Conservation (phyloP, 1,140 invertebrate genomes). For the Parapsyche elsis region DNA sequence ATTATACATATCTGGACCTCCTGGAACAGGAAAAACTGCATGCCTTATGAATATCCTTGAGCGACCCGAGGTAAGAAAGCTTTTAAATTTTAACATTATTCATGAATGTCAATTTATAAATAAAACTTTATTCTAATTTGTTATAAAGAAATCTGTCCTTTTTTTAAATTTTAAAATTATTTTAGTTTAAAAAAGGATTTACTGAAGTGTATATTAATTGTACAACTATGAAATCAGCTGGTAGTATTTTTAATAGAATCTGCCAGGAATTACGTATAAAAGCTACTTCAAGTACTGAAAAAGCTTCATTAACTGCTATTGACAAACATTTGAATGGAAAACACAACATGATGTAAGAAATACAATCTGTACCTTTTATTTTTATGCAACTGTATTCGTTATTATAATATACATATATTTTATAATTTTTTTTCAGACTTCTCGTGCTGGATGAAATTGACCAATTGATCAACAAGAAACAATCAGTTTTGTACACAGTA, state of each 20-base stretch:
- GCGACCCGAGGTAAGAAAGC: constrained; percentile 64
- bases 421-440: constrained; percentile 70
- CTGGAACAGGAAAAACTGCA: constrained; percentile 97
- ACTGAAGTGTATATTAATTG: constrained; percentile 84
- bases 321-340: constrained; percentile 74
- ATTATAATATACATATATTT: neutral
- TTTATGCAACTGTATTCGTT: constrained; percentile 16
- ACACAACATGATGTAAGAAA: constrained; percentile 75
- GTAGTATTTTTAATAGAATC: constrained; percentile 78
- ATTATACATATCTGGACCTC: constrained; percentile 94
- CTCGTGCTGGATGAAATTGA: constrained; percentile 97
- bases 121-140: too few relatives aligned
- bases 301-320: constrained; percentile 71
- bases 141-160: too few relatives aligned
- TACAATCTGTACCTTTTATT: constrained; percentile 22
- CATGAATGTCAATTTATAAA: too few relatives aligned
- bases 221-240: constrained; percentile 80
- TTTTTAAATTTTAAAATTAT: constrained; percentile 44
- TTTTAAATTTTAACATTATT: neutral
- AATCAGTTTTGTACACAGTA: constrained; percentile 90
- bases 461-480: constrained; percentile 85
- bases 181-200: constrained; percentile 69
- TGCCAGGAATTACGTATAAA: constrained; percentile 73
- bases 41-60: constrained; percentile 80
- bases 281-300: constrained; percentile 67